Percentiles rank a stretch among this genome's conserved stretches.
Conservation (phyloP, 2,888 invertebrate species). For the Drosophila formosana region DNA sequence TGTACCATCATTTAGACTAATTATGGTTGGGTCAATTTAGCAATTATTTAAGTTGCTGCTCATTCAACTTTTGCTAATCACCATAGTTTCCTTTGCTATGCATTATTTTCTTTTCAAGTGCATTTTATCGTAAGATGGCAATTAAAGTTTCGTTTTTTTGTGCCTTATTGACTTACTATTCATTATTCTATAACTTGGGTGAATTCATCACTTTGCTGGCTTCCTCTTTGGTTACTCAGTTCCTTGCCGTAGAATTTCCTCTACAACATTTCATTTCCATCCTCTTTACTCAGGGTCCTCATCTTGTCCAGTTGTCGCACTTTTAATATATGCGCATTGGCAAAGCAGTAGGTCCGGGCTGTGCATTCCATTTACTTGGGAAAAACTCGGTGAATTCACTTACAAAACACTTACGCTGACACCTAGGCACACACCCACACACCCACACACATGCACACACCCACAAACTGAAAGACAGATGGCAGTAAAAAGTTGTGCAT, state of each 20-base stretch:
- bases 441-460: not conserved
- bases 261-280: slow-evolving; percentile 5
- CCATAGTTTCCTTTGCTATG: not conserved
- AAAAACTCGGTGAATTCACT: slow-evolving; percentile 63
- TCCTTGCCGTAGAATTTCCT: slow-evolving; percentile 14
- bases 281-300: not conserved
- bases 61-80: slow-evolving; percentile 1
- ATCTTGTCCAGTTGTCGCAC: slow-evolving; percentile 30
- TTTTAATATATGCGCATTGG: slow-evolving; percentile 57
- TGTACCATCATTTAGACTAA: not conserved
- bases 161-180: not conserved
- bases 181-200: not conserved
- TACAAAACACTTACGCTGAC: slow-evolving; percentile 67
- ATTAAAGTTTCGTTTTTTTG: not conserved
- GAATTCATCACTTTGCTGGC: slow-evolving; percentile 10
- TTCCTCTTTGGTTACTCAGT: not conserved
- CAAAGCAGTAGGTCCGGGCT: slow-evolving; percentile 35
- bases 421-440: slow-evolving; percentile 39
- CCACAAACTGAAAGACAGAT: slow-evolving; percentile 11
- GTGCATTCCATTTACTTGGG: slow-evolving; percentile 17
- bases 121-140: not conserved
- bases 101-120: not conserved
- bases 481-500: slow-evolving; percentile 64
- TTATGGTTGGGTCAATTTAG: not conserved
- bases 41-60: not conserved